Conservation (phyloP, 2,888 invertebrate genomes). For the Germaria angustata region DNA sequence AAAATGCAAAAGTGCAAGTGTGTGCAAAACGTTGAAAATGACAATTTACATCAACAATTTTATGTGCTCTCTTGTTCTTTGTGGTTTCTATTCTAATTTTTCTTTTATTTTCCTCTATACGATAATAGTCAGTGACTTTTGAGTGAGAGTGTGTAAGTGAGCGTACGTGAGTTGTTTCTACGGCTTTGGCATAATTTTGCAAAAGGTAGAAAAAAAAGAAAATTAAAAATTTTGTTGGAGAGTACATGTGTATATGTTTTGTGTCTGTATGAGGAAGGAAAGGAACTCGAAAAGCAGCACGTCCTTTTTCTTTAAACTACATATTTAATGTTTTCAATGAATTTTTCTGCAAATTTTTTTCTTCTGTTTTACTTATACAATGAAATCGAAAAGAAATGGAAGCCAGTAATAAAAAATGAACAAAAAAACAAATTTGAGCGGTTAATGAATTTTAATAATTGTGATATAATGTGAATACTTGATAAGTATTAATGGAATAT, state of each 20-base stretch:
- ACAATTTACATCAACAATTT: slow-evolving; percentile 61
- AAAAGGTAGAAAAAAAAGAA: slow-evolving; percentile 47
- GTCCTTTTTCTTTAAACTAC: slow-evolving; percentile 53
- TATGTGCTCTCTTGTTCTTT: slow-evolving; percentile 55
- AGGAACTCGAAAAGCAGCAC: slow-evolving; percentile 51
- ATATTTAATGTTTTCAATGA: slow-evolving; percentile 14
- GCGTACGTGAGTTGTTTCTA: slow-evolving; percentile 52
- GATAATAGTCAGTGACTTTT: slow-evolving; percentile 25
- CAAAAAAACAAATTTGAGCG: neutral
- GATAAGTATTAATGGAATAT: neutral
- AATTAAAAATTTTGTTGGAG: neutral
- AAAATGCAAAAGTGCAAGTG: neutral
- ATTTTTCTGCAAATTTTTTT: slow-evolving; percentile 7
- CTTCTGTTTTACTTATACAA: neutral
- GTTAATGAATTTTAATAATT: neutral
- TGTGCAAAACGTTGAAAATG: slow-evolving; percentile 7
- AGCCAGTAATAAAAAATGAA: slow-evolving; percentile 5
- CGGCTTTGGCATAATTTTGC: slow-evolving; percentile 67
- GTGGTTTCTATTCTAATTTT: slow-evolving; percentile 61
- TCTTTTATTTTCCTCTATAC: slow-evolving; percentile 47
- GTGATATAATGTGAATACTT: neutral
- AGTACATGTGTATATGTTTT: slow-evolving; percentile 4
- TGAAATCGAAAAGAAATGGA: neutral
- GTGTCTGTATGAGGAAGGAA: slow-evolving; percentile 11
- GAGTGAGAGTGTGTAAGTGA: slow-evolving; percentile 19